These are phyloP conservation scores for Rhopalosiphum padi DNA, from an alignment of 1,140 invertebrate species.

Conservation along the genomic window DNA sequence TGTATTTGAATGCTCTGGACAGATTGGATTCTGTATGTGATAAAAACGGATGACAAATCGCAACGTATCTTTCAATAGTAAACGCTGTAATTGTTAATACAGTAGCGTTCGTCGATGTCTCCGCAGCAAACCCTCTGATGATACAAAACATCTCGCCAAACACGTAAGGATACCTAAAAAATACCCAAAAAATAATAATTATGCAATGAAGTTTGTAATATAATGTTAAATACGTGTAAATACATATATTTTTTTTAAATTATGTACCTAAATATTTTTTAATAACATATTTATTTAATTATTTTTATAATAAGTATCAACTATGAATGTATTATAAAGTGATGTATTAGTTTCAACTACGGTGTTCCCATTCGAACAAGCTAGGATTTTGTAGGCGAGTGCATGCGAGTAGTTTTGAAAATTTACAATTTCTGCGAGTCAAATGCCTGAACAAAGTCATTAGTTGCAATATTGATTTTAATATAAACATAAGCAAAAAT, in stretches of 20 bases:
- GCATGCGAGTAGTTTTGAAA: too few relatives aligned
- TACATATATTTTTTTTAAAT: background rate
- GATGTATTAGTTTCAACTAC: background rate
- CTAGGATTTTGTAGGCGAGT: too few relatives aligned
- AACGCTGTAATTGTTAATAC: constrained; percentile 93
- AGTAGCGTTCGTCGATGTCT: constrained; percentile 92
- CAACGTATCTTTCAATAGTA: constrained; percentile 93
- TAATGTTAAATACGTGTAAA: background rate
- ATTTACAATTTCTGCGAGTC: too few relatives aligned
- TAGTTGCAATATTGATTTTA: too few relatives aligned
- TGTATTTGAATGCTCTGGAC: constrained; percentile 74
- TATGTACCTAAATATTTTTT: too few relatives aligned
- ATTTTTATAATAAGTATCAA: background rate
- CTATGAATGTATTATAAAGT: background rate
- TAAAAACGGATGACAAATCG: constrained; percentile 90
- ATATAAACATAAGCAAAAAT: background rate
- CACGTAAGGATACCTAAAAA: constrained; percentile 78
- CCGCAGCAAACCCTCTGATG: constrained; percentile 81
- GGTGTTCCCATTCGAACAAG: background rate
- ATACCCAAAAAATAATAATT: background rate
- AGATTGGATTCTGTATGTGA: constrained; percentile 85
- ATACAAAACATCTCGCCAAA: constrained; percentile 88
- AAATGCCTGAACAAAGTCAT: too few relatives aligned
- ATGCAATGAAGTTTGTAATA: background rate
- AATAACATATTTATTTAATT: background rate